Base-by-base conservation (phyloP, 2,113 vertebrate species). In the Lepus europaeus region DNA sequence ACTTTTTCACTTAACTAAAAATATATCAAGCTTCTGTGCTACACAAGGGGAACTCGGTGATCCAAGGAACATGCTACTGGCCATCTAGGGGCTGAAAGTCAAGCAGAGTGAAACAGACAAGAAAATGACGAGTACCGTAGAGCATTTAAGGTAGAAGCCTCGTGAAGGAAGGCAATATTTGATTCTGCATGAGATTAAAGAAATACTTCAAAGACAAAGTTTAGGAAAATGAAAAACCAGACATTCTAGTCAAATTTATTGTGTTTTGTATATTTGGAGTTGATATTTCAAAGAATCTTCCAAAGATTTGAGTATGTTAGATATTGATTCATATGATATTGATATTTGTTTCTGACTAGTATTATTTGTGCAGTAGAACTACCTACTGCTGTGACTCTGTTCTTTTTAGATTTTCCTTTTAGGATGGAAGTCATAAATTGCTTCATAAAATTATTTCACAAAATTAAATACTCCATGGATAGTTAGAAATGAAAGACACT, bases 381-480 rank as follows among this genome's bases (percentile, higher is more conserved):
- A 82, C n/a, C 69, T 92, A 33, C 69, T 96, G 31, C 33, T 82
- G 25, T 36, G 29, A 33, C 59, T 61, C 22, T 53, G 6, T 6
- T 91, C 77, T 92, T 61, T 87, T 13, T 20, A 66, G 53, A 39
- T 93, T 87, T 95, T 95, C 82, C 91, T 84, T n/a, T 64, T 39
- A 95, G 85, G 96, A 72, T 29, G n/a, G 70, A 59, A 81, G 72
- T 59, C 51, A 53, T 66, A 89, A 74, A 74, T 80, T 61, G 8
- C 27, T 69, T 89, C 11, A 88, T 95, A 72, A 88, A 74, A 93
- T 12, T 78, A 93, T 96, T 95, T 81, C 77, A 51, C 63, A 92
- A 91, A 97, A 73, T 92, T 94, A 87, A 96, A 59, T 95, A 31
- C 3, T 70, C 45, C 77, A 56, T 91, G 23, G 5, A 82, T 94